phyloP scores from a whole-genome alignment of 2,888 invertebrate species.

The Nephrotoma flavescens region DNA sequence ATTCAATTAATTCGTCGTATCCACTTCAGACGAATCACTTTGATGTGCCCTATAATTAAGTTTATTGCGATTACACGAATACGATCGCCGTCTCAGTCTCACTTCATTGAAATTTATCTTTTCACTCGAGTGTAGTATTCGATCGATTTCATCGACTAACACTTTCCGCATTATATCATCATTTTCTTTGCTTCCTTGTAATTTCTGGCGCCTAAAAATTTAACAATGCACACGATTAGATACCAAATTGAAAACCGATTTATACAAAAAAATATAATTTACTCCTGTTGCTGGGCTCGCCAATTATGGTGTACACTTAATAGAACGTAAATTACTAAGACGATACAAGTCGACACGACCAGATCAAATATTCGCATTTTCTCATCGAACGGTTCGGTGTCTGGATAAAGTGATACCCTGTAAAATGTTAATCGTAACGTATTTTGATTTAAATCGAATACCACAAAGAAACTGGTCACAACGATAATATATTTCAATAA shows the following conservation, averaged over 20 bases:
- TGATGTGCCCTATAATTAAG: not conserved
- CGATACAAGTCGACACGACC: not conserved
- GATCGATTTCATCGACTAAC: not conserved
- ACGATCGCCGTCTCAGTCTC: not conserved
- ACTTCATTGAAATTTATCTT: not conserved
- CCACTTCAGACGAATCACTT: not conserved
- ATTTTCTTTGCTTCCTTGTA: not conserved
- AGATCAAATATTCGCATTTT: not conserved
- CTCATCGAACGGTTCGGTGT: not conserved
- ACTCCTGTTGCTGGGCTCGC: not conserved
- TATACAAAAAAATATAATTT: not conserved
- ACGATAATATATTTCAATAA: not conserved
- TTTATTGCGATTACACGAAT: not conserved
- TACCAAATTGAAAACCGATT: no score
- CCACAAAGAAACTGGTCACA: not conserved
- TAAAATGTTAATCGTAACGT: not conserved
- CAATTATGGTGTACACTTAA: not conserved
- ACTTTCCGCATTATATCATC: not conserved
- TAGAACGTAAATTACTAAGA: not conserved
- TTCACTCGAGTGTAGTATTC: not conserved
- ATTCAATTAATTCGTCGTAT: not conserved
- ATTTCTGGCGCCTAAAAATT: not conserved
- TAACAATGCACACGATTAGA: not conserved
- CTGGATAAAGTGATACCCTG: not conserved
- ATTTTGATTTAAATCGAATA: not conserved